Percentiles rank a stretch among this genome's conserved stretches.
These are phyloP conservation scores for Cotesia chilonis DNA, from an alignment of 1,140 invertebrate species.

Conservation along the genomic window DNA sequence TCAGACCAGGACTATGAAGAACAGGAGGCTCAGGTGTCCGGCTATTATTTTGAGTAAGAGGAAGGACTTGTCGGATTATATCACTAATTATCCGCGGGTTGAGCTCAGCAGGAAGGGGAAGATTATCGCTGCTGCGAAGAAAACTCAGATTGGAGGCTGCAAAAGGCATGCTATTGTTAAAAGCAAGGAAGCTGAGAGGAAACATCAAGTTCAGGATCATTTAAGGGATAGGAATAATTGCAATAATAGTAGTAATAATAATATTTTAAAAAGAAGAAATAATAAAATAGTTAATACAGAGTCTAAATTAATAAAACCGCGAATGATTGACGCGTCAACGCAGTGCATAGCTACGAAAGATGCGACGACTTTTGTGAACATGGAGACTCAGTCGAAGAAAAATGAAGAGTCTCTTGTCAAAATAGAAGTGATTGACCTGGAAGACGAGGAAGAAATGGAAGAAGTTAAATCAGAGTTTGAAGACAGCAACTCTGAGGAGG, in stretches of 20 bases:
- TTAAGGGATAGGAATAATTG: too few relatives aligned
- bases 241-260: not conserved
- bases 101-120: slow-evolving; percentile 32
- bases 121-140: slow-evolving; percentile 24
- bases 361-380: slow-evolving; percentile 38
- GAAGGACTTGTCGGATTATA: slow-evolving; percentile 15
- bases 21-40: slow-evolving; percentile 40
- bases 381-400: slow-evolving; percentile 33
- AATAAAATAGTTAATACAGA: not conserved
- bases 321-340: slow-evolving; percentile 47
- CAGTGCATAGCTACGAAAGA: slow-evolving; percentile 51
- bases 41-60: slow-evolving; percentile 33
- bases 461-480: slow-evolving; percentile 38
- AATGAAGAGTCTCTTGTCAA: slow-evolving; percentile 38
- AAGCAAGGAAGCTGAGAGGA: not conserved
- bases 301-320: not conserved
- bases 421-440: slow-evolving; percentile 48
- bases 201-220: too few relatives aligned
- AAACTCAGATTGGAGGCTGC: not conserved
- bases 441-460: slow-evolving; percentile 42
- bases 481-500: slow-evolving; percentile 28
- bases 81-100: not conserved
- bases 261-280: too few relatives aligned
- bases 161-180: not conserved
- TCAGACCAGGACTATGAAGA: slow-evolving; percentile 30